Evolutionary conservation across 2,888 invertebrate species (phyloP).

Genomic region (Phyllotreta cruciferae): DNA sequence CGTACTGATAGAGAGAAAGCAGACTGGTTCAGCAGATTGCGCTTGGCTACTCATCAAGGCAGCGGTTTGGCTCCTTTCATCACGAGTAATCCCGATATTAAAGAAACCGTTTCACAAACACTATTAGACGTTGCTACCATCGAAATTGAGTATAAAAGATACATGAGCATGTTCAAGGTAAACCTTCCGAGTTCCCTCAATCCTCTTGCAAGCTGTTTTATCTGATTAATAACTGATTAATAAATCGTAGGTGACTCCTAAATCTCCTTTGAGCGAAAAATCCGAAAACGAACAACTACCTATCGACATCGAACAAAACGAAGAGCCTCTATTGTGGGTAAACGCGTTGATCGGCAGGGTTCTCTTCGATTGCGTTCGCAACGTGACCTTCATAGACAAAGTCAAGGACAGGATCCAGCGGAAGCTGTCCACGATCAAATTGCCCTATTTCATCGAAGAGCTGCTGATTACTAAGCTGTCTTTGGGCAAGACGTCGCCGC

Average conservation of each 20-base stretch:
- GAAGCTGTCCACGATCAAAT: conserved; percentile 84
- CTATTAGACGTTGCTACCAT: conserved; percentile 33
- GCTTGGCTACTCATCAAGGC: conserved; percentile 48
- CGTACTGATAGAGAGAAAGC: conserved; percentile 90
- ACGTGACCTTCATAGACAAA: conserved; percentile 71
- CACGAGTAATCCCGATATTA: conserved; percentile 21
- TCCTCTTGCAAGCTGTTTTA: no score
- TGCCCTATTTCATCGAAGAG: conserved; percentile 89
- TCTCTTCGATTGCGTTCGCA: conserved; percentile 82
- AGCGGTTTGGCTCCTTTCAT: conserved; percentile 2
- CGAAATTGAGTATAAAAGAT: conserved; percentile 53
- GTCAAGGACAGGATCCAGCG: conserved; percentile 83
- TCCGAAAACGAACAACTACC: conserved; percentile 27
- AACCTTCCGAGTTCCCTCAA: conserved; percentile 4
- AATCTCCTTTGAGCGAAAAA: conserved; percentile 32
- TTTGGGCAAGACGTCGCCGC: conserved; percentile 73
- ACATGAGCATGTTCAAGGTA: conserved; percentile 55
- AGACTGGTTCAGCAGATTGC: conserved; percentile 73
- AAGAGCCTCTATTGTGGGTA: conserved; percentile 71
- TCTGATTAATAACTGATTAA: no score
- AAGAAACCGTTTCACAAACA: conserved; percentile 29
- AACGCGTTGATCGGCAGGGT: conserved; percentile 81
- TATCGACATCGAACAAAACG: conserved; percentile 39
- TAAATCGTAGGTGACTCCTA: conserved; percentile 13
- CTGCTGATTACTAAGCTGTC: conserved; percentile 78